Evolutionary conservation across 2,113 vertebrate species (phyloP).

Genomic region (Nesoenas mayeri): DNA sequence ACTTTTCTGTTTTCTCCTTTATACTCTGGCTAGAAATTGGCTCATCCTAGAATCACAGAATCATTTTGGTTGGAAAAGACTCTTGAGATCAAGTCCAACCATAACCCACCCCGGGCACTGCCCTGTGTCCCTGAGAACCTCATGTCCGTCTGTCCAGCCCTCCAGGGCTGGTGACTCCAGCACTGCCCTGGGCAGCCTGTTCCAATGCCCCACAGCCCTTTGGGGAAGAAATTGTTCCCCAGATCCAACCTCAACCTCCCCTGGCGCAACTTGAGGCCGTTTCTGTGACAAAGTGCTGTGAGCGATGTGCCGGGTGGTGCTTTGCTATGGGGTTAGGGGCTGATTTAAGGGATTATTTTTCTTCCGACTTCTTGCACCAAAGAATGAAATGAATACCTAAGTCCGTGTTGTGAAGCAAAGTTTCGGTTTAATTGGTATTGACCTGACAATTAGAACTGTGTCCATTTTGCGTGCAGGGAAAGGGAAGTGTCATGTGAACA

Average conservation of each 20-base stretch:
- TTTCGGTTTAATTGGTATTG: not conserved
- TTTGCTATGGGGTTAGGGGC: not conserved
- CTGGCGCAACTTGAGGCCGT: too few relatives aligned
- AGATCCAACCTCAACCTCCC: too few relatives aligned
- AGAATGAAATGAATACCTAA: not conserved
- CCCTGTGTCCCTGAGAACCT: too few relatives aligned
- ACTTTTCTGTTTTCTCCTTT: not conserved
- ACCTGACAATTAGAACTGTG: not conserved
- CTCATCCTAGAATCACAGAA: too few relatives aligned
- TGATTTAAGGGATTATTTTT: not conserved
- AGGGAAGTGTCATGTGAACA: accelerated
- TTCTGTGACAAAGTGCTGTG: not conserved
- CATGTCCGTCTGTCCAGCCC: too few relatives aligned
- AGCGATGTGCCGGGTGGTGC: not conserved
- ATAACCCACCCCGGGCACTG: too few relatives aligned
- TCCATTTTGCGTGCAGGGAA: accelerated
- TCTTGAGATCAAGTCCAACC: too few relatives aligned
- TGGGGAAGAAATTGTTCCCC: too few relatives aligned
- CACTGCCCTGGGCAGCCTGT: too few relatives aligned
- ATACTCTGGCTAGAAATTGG: accelerated
- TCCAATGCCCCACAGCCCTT: too few relatives aligned
- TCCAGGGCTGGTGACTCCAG: too few relatives aligned
- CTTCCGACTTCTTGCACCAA: not conserved
- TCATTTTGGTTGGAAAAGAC: too few relatives aligned
- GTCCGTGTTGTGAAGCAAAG: not conserved